Conservation (phyloP, 2,113 vertebrate genomes). For the Erpornis zantholeuca region DNA sequence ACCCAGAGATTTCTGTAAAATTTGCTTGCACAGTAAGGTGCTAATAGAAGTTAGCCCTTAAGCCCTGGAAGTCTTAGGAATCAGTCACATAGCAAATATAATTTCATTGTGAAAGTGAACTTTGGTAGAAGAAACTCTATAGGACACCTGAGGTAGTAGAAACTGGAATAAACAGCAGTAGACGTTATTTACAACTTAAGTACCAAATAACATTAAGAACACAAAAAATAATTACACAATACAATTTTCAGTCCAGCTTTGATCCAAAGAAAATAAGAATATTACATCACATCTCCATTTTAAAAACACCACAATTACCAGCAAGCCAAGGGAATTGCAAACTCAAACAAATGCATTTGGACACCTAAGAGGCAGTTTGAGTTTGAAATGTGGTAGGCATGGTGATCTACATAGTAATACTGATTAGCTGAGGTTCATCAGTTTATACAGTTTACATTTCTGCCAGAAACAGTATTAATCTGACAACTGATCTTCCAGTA, state of each 20-base stretch:
- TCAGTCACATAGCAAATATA: conserved; percentile 85
- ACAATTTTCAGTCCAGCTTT: conserved; percentile 91
- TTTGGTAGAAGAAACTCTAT: conserved; percentile 95
- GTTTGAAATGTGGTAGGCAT: conserved; percentile 79
- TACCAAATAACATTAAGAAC: conserved; percentile 90
- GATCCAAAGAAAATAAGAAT: conserved; percentile 88
- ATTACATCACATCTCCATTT: conserved; percentile 84
- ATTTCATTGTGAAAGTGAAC: conserved; percentile 88
- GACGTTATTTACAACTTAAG: conserved; percentile 86
- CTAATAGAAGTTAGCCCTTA: conserved; percentile 91
- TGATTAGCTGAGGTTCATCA: conserved; percentile 87
- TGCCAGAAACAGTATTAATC: conserved; percentile 71
- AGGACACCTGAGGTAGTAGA: conserved; percentile 96
- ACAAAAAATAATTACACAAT: conserved; percentile 85
- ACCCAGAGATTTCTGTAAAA: conserved; percentile 85
- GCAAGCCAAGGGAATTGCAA: conserved; percentile 78
- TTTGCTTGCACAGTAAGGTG: conserved; percentile 91
- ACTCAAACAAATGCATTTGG: conserved; percentile 73
- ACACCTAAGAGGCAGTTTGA: conserved; percentile 72
- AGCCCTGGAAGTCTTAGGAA: conserved; percentile 90
- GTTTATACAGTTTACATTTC: conserved; percentile 80
- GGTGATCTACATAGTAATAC: conserved; percentile 84
- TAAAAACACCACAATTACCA: conserved; percentile 81
- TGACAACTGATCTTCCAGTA: conserved; percentile 83
- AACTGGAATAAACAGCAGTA: conserved; percentile 93